Base-by-base conservation (phyloP, 1,140 invertebrate genomes). In the Leptonema lineaticorne region DNA sequence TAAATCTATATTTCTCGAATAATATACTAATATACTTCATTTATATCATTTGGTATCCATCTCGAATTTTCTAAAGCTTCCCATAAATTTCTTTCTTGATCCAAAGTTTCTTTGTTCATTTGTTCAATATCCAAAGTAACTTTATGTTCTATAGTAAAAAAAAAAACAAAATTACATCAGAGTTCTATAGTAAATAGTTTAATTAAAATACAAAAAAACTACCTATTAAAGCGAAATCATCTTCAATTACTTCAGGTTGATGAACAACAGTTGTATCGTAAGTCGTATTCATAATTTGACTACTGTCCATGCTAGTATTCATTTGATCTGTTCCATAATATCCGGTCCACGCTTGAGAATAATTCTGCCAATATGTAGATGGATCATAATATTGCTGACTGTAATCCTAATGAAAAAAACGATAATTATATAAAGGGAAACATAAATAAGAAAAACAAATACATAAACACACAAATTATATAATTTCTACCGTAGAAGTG, bases 31-130 rank as follows among this genome's bases (percentile, higher is more conserved):
- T 59, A 79, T 6, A 78, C 76, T 76, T 88, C 87, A 67, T 87
- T 68, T 28, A 85, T 84, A 46, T 88, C 87, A 67, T 83, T 84
- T 8, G 88, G 86, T 69, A 89, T 78, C 91, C 91, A 93, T 73
- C 91, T 89, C 2, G 90, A 92, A 71, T 87, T 87, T 76, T 93
- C 91, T 27, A 93, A 73, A n/a, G 87, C 88, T 79, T 92, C 91
- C 87, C 91, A 93, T 0, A 93, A 78, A 68, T 87, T 88, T 48
- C 87, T 84, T 74, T 92, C 90, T 41, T 88, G 84, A 66, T 92
- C 88, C 29, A 90, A 84, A 33, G 86, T 82, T 68, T 93, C 90
- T 68, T 87, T 82, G 75, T 93, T 93, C 67, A 89, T 76, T 75
- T 88, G 88, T 16, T 93, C 91, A 5, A 90, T 76, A 74, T 93